Base-by-base conservation (phyloP, 1,140 invertebrate genomes). In the Trichonephila inaurata region DNA sequence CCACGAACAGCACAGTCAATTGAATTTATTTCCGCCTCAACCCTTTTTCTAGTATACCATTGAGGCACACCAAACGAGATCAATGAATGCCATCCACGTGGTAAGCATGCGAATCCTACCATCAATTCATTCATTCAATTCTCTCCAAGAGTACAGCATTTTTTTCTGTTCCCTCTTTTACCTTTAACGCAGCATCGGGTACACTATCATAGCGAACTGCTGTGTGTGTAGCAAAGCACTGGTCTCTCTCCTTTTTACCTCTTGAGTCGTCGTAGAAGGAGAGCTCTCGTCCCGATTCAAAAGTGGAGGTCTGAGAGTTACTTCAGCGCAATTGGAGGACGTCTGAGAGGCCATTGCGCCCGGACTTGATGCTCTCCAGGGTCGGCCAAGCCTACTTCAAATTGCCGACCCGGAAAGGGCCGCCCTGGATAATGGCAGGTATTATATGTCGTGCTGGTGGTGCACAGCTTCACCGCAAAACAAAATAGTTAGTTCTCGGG, bases 251-350 rank as follows among this genome's bases (percentile, higher is more conserved):
- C 77, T 64, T 64, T 92, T 72, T 69, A 60, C 61, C 91, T 92
- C 91, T 92, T 61, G 82, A 92, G 64, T 58, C 91, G 40, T 77
- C 82, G 61, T n/a, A 21, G 87, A 92, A 92, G 77, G 72, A 90
- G 89, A 40, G 69, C 58, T 16, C 91, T 92, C 89, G 60, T 91
- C 60, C 89, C 60, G 89, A 64, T 83, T 91, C 91, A 92, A 92
- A 92, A 91, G 89, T 91, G 77, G 89, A 24, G 86, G 82, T 82
- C 33, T 69, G 82, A 92, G 91, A 92, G 91, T 92, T 92, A 92
- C 91, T 92, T 86, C 91, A 92, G 82, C 81, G 62, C 82, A 92
- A 92, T 92, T 92, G 91, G 82, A 92, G 91, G 91, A 69, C n/a
- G 24, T 69, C 82, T 72, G 82, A 86, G 91, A 58, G 81, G 77